Percentiles rank a stretch among this genome's conserved stretches.
Conservation (phyloP, 2,113 vertebrate genomes). For the Vulpes vulpes region DNA sequence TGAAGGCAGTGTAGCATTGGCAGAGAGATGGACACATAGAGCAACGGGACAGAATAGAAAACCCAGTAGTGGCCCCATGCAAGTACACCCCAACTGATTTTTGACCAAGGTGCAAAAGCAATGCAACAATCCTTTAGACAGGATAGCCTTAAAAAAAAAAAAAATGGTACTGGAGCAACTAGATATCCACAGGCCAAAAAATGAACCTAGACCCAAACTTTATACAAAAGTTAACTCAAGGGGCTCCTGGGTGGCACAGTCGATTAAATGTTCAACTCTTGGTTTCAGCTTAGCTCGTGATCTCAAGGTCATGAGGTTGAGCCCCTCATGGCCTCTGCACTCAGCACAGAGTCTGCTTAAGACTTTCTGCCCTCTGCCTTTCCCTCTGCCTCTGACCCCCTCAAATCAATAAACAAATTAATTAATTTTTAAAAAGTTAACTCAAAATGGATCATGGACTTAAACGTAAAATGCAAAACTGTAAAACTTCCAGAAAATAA, state of each 20-base stretch:
- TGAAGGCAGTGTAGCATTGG: not conserved
- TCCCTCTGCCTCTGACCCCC: not conserved
- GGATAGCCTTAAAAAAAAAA: not conserved
- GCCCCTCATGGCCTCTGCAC: not conserved
- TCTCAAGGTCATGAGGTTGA: not conserved
- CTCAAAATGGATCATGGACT: not conserved
- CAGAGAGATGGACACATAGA: not conserved
- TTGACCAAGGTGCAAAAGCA: not conserved
- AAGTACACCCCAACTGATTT: not conserved
- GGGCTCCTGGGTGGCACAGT: too few species aligned
- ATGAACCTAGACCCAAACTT: not conserved
- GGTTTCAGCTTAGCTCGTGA: not conserved
- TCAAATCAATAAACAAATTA: not conserved
- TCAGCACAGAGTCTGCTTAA: not conserved
- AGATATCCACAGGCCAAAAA: not conserved
- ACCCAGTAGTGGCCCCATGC: not conserved
- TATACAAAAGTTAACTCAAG: not conserved
- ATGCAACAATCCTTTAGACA: not conserved
- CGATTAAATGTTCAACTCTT: not conserved
- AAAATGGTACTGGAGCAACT: not conserved
- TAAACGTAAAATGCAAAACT: conserved; percentile 47
- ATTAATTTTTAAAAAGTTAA: not conserved
- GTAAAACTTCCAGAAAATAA: not conserved
- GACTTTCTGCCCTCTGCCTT: not conserved
- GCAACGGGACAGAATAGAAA: not conserved